Percentiles rank a stretch among this genome's conserved stretches.
phyloP scores from a whole-genome alignment of 2,888 invertebrate genomes.

The Malacosoma neustria region DNA sequence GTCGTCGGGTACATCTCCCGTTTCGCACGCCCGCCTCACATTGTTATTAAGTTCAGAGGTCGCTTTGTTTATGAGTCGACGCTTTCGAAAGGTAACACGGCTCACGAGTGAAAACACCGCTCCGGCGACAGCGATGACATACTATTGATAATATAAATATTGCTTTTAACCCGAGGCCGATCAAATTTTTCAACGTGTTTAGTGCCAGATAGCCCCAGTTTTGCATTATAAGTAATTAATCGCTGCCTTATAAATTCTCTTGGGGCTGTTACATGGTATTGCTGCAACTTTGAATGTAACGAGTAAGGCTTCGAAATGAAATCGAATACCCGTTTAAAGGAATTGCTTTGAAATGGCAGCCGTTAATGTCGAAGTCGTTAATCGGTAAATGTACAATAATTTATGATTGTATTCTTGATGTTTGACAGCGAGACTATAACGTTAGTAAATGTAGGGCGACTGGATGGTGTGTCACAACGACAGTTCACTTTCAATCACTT shows the following conservation, averaged over 20 bases:
- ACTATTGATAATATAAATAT: constrained; percentile 69
- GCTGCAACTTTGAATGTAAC: not conserved
- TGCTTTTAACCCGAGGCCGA: constrained; percentile 46
- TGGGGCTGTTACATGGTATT: not conserved
- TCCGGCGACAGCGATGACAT: constrained; percentile 61
- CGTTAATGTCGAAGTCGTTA: constrained; percentile 30
- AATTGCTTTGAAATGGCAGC: constrained; percentile 21
- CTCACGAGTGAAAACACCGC: constrained; percentile 61
- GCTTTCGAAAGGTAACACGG: constrained; percentile 71
- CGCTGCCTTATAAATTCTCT: not conserved
- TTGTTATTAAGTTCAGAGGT: constrained; percentile 73
- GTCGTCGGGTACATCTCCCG: constrained; percentile 62
- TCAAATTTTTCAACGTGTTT: constrained; percentile 32
- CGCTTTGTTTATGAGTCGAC: constrained; percentile 68
- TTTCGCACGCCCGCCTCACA: constrained; percentile 70
- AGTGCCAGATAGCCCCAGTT: not conserved
- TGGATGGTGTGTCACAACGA: constrained; percentile 38
- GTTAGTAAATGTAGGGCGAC: constrained; percentile 41
- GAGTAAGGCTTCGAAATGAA: not conserved
- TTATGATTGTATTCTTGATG: constrained; percentile 43
- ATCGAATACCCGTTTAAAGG: constrained; percentile 20
- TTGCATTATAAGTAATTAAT: not conserved
- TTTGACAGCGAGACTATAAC: constrained; percentile 45
- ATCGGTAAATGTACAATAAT: constrained; percentile 33
- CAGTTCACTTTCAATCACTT: constrained; percentile 62